Evolutionary conservation across 2,113 vertebrate species (phyloP), one percentile per base, ranked within the genome.

Genomic region (Marmota monax): DNA sequence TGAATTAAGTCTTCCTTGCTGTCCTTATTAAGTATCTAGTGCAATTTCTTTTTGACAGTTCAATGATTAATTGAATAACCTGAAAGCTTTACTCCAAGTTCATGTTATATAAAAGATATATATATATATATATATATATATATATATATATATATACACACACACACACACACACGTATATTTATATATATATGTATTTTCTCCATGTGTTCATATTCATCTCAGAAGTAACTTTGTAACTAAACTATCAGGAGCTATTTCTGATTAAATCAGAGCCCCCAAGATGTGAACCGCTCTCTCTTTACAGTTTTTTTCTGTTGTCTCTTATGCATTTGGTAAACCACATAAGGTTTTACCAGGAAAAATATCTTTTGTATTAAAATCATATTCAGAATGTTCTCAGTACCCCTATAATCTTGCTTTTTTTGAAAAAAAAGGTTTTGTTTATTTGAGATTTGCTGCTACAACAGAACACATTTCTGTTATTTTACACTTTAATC

Each of bases 391-490:
- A 89, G 93, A 93, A 78, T 96, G 23, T 20, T 92, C 56, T 69
- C 53, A 95, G 27, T 32, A 89, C 80, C 78, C 1, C 82, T 96
- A 56, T 37, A 90, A 0, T 42, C 1, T 48, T 95, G 18, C n/a
- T 48, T 95, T 96, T 95, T 74, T 20, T 58, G 0, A 29, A 14
- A 34, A 2, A 69, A 34, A 90, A 16, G 7, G 84, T 94, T 87
- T 37, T 97, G 70, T 94, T 97, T 95, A 94, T 89, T 97, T 96
- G 77, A 94, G 42, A 96, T 76, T 90, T 96, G 74, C 92, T 76
- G 27, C 84, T 97, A 14, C 51, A 87, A 67, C 42, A 79, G 51
- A 96, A 87, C 70, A 95, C 9, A 7, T 92, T 96, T 95, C 82
- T 94, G 82, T 61, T 77, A 65, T 92, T 97, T 97, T 95, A 84